Evolutionary conservation across 2,888 invertebrate genomes (phyloP).

Genomic region (Rosalia funebris): DNA sequence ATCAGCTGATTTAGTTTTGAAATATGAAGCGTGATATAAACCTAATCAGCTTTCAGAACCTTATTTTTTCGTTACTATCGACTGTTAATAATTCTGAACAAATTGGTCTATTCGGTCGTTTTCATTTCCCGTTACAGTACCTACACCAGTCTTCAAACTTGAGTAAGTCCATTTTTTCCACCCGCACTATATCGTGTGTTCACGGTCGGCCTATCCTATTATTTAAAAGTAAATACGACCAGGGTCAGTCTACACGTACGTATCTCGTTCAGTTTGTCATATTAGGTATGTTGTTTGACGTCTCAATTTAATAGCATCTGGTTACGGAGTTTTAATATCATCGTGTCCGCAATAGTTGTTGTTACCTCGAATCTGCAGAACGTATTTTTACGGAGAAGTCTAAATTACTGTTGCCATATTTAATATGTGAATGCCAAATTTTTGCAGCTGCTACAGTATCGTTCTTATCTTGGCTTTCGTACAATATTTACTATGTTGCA

Average conservation of each 20-base stretch:
- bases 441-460: background rate
- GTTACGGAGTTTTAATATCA: constrained; percentile 12
- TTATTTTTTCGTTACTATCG: too few relatives aligned
- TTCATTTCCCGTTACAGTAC: too few relatives aligned
- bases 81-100: too few relatives aligned
- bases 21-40: too few relatives aligned
- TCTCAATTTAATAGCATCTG: constrained; percentile 17
- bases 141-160: too few relatives aligned
- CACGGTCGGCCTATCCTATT: constrained; percentile 30
- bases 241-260: constrained; percentile 8
- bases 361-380: background rate
- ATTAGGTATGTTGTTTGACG: constrained; percentile 16
- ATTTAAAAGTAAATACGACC: constrained; percentile 31
- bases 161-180: background rate
- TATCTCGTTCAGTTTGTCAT: constrained; percentile 12
- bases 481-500: too few relatives aligned
- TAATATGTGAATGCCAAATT: background rate
- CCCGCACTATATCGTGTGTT: background rate
- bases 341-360: background rate
- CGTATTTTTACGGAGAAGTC: background rate
- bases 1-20: too few relatives aligned
- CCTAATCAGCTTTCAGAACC: too few relatives aligned
- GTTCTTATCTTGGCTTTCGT: too few relatives aligned
- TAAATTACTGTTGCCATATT: too few relatives aligned
- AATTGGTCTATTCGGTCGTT: too few relatives aligned